Evolutionary conservation across 2,888 invertebrate genomes (phyloP).

Genomic region (Incurvaria masculella): DNA sequence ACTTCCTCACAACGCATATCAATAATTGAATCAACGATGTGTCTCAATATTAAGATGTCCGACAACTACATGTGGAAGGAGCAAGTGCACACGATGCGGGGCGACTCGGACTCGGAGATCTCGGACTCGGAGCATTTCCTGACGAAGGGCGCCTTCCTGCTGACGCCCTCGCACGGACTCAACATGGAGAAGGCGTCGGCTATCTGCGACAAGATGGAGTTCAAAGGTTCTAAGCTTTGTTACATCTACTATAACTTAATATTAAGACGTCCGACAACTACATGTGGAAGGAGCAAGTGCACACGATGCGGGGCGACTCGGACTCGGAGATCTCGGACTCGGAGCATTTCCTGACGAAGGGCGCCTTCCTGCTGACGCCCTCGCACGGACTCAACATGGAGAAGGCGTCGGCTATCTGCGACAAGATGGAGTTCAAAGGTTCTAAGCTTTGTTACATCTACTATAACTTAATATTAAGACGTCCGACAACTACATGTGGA

Average conservation of each 20-base stretch:
- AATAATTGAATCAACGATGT: too few relatives aligned
- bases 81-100: slow-evolving; percentile 31
- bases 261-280: slow-evolving; percentile 52
- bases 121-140: slow-evolving; percentile 74
- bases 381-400: slow-evolving; percentile 85
- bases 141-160: slow-evolving; percentile 77
- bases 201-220: slow-evolving; percentile 87
- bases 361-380: slow-evolving; percentile 81
- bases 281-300: slow-evolving; percentile 54
- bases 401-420: slow-evolving; percentile 81
- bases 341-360: slow-evolving; percentile 75
- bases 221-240: too few relatives aligned
- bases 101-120: slow-evolving; percentile 74
- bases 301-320: slow-evolving; percentile 65
- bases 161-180: slow-evolving; percentile 83
- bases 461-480: too few relatives aligned
- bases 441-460: too few relatives aligned
- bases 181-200: slow-evolving; percentile 82
- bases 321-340: slow-evolving; percentile 76
- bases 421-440: slow-evolving; percentile 87
- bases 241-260: too few relatives aligned
- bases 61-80: slow-evolving; percentile 54
- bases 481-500: slow-evolving; percentile 53
- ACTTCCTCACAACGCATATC: too few relatives aligned
- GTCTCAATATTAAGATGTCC: too few relatives aligned